A percentile compares a stretch with the other conserved stretches of the same genome.
Conservation (phyloP, 1,140 invertebrate genomes). For the Aphis craccivora region DNA sequence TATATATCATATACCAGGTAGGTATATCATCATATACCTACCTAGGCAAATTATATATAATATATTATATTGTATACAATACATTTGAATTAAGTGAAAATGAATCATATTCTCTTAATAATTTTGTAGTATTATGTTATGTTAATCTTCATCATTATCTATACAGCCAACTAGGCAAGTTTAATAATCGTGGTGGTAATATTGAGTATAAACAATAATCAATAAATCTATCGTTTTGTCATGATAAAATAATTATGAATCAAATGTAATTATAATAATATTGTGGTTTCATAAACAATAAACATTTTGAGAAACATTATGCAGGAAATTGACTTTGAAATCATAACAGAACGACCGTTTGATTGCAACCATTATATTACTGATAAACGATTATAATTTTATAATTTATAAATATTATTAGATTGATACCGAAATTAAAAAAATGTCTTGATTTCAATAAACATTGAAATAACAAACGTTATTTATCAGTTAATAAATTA, state of each 20-base stretch:
- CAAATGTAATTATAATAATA: not conserved
- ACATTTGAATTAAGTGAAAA: too few relatives aligned
- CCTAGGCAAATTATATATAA: too few relatives aligned
- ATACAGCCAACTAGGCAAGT: too few relatives aligned
- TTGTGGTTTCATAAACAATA: not conserved
- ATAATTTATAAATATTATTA: not conserved
- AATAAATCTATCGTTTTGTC: not conserved
- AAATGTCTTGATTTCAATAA: not conserved
- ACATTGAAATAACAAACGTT: too few relatives aligned
- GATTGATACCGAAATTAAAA: not conserved
- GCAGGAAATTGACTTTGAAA: not conserved
- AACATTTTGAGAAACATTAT: not conserved
- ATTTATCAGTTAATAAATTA: not conserved
- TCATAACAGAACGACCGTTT: not conserved
- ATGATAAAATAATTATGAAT: not conserved
- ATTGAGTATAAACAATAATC: not conserved
- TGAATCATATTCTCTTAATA: too few relatives aligned
- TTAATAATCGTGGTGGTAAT: not conserved
- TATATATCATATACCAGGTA: too few relatives aligned
- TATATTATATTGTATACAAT: too few relatives aligned
- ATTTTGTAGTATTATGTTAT: too few relatives aligned
- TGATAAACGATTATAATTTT: not conserved
- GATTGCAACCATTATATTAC: too few relatives aligned
- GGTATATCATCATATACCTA: too few relatives aligned
- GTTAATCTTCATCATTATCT: not conserved